Evolutionary conservation across 2,113 vertebrate species (phyloP).

Genomic region (Cardinalis cardinalis): DNA sequence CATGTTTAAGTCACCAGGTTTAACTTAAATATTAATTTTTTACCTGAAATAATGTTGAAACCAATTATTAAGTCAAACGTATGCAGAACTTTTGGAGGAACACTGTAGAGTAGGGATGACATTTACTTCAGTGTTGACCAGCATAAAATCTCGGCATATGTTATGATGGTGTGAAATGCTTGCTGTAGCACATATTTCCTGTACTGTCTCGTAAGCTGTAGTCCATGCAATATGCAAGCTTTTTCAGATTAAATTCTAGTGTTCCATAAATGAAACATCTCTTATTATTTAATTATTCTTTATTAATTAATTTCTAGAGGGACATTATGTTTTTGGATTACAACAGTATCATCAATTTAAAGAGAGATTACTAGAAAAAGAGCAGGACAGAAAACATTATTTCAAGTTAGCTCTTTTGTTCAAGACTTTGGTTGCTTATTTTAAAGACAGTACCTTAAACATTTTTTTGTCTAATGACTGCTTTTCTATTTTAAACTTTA

Average conservation of each 20-base stretch:
- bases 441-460: not conserved
- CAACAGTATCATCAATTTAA: not conserved
- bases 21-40: not conserved
- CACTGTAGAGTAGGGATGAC: not conserved
- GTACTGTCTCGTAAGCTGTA: not conserved
- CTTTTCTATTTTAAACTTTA: constrained; percentile 3
- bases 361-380: not conserved
- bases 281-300: constrained; percentile 7
- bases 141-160: not conserved
- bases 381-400: not conserved
- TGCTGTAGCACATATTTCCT: not conserved
- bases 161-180: not conserved
- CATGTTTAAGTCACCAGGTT: not conserved
- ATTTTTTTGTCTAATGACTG: not conserved
- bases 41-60: not conserved
- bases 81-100: not conserved
- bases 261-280: not conserved
- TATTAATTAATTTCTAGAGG: not conserved
- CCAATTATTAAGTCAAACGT: not conserved
- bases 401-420: not conserved
- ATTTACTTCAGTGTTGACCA: not conserved
- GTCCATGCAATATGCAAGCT: not conserved
- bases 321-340: not conserved
- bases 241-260: not conserved
- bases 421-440: not conserved